Percentiles rank a stretch among this genome's conserved stretches.
These are phyloP conservation scores for Eristalis tenax DNA, from an alignment of 2,888 invertebrate genomes.

Conservation along the genomic window DNA sequence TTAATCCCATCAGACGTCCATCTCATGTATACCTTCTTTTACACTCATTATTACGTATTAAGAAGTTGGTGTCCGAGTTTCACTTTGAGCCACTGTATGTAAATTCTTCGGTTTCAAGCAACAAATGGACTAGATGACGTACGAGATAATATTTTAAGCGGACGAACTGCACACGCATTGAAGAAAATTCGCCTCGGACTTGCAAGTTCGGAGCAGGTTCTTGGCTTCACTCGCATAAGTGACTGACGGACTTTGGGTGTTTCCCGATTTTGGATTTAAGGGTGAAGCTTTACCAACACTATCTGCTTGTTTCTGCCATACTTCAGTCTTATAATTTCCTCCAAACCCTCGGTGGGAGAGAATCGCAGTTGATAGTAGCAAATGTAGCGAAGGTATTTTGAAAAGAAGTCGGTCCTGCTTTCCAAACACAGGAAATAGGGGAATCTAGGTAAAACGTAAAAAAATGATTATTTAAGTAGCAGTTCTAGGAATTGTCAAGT, in stretches of 20 bases:
- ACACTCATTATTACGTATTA: too few relatives aligned
- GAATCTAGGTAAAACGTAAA: conserved; percentile 74
- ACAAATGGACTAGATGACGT: too few relatives aligned
- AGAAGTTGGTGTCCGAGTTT: too few relatives aligned
- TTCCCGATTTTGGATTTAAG: conserved; percentile 16
- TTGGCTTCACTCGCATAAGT: conserved; percentile 43
- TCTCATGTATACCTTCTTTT: too few relatives aligned
- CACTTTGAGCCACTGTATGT: too few relatives aligned
- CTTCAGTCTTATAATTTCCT: conserved; percentile 65
- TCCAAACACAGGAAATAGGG: conserved; percentile 76
- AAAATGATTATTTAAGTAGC: background rate
- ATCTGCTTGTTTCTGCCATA: conserved; percentile 67
- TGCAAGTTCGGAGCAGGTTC: conserved; percentile 61
- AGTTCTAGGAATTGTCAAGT: too few relatives aligned
- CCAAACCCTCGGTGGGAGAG: conserved; percentile 73
- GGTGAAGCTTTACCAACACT: conserved; percentile 69
- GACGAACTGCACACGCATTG: too few relatives aligned
- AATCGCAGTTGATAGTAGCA: conserved; percentile 74
- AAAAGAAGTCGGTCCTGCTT: conserved; percentile 73
- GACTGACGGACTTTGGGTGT: conserved; percentile 63
- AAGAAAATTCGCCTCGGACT: conserved; percentile 73
- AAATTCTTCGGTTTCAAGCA: too few relatives aligned
- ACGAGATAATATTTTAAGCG: too few relatives aligned
- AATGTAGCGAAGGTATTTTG: conserved; percentile 72
- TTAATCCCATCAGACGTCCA: too few relatives aligned